Evolutionary conservation across 2,888 invertebrate genomes (phyloP).

Genomic region (Drosophila mettleri): DNA sequence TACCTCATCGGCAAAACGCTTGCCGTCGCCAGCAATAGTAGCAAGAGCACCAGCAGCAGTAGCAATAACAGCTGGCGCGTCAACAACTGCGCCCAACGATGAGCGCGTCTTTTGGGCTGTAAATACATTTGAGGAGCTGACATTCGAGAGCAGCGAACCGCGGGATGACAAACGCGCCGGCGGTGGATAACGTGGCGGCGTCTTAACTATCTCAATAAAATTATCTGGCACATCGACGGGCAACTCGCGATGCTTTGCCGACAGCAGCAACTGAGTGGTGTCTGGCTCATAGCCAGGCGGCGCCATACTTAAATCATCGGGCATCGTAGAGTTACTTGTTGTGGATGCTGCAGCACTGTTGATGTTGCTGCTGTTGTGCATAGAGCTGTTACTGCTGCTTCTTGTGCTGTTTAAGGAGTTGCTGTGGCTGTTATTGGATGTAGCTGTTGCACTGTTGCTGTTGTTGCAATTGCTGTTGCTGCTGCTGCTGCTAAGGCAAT

Average conservation of each 20-base stretch:
- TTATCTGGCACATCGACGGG: slow-evolving; percentile 96
- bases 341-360: slow-evolving; percentile 38
- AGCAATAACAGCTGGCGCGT: slow-evolving; percentile 8
- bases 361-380: slow-evolving; percentile 42
- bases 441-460: slow-evolving; percentile 25
- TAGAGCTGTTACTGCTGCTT: slow-evolving; percentile 52
- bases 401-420: slow-evolving; percentile 52
- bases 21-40: slow-evolving; percentile 26
- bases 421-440: slow-evolving; percentile 46
- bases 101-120: slow-evolving; percentile 77
- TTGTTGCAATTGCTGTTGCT: slow-evolving; percentile 42
- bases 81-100: slow-evolving; percentile 34
- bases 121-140: slow-evolving; percentile 67
- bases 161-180: slow-evolving; percentile 85
- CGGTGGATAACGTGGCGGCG: slow-evolving; percentile 89
- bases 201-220: slow-evolving; percentile 93
- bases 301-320: slow-evolving; percentile 77
- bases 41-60: neutral
- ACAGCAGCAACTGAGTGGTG: slow-evolving; percentile 4
- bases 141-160: slow-evolving; percentile 80
- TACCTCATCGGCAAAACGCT: slow-evolving; percentile 57
- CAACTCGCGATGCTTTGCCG: slow-evolving; percentile 87
- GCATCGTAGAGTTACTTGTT: slow-evolving; percentile 59
- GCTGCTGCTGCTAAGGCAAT: slow-evolving; percentile 54
- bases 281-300: slow-evolving; percentile 82